Evolutionary conservation across 2,888 invertebrate species (phyloP), one percentile per base, ranked within the genome.

Genomic region (Stictocephala bisonia): DNA sequence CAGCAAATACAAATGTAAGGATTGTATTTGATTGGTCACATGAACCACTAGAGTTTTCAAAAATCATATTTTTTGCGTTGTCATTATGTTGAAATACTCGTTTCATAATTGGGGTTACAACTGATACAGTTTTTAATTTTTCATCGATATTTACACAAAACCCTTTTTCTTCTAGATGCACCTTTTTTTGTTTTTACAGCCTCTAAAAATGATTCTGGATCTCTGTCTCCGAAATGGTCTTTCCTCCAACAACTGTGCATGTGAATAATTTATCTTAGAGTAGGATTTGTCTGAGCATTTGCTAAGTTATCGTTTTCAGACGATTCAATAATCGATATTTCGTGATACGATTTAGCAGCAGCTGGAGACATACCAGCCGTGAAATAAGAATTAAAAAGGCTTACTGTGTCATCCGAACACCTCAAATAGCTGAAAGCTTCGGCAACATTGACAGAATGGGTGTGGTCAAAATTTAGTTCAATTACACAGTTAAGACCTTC

Each of bases 391-490:
- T 60, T 60, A 9, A 60, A 60, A 60, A 31, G 7, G 31, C 35
- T 22, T 60, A 31, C 60, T 4, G 60, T 60, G 27, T 60, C 35
- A 20, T 60, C 31, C 15, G 31, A 60, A 60, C 29, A 60, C 35
- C 60, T 31, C 31, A 60, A 60, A 31, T 60, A 31, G 31, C 31
- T 31, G 60, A 31, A 15, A 31, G 60, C 60, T 60, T 31, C 31
- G 13, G 60, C 60, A 60, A 60, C 15, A 60, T 60, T 60, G 31
- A 60, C 60, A 60, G 60, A 60, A 60, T 60, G 31, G 60, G 60
- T 35, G 60, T 6, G 40, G 9, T 60, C 60, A 31, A 31, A 60
- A 4, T 60, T 31, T 31, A 60, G 2, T 11, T 40, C 18, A 18
- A 31, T 60, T 2, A 58, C 27, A 58, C 58, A 58, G 58, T 58